Base-by-base conservation (phyloP, 92 coral and sea anemone genomes). In the Zoanthus sansibaricus region DNA sequence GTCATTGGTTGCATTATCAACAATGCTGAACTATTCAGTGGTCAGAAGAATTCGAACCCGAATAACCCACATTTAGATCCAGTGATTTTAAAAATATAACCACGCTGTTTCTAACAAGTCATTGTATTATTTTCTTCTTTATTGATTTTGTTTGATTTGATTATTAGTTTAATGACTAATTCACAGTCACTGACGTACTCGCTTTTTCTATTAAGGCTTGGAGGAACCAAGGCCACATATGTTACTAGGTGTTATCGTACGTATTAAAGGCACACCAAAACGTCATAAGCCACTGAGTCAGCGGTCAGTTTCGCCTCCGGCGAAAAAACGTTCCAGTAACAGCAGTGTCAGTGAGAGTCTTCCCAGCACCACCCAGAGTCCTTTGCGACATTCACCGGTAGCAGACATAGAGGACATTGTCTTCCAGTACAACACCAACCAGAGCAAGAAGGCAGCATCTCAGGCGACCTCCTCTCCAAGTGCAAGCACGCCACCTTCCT, bases 141-240 rank as follows among this genome's bases (percentile, higher is more conserved):
- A 49, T 49, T 49, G 55, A 49, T 49, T 7, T 49, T 6, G 4
- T 49, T 49, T 49, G 55, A 49, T 49, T 7, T 49, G 55, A 37
- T 49, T 25, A 20, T 69, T 69, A 8, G 6, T 33, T 62, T 4
- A 18, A 7, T 69, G 74, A 69, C 2, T 69, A 2, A 12, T 30
- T 69, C 15, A 9, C 5, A 5, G 16, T 30, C 46, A 69, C 17
- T 69, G 74, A 69, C 31, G 6, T 31, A 55, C 45, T 56, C n/a
- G 47, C 47, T n/a, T 20, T 45, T 48, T 13, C 17, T 71, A 18
- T 37, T 56, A 18, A 97, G 99, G 99, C 14, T 87, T 97, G 52
- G 95, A 97, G 46, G 99, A 97, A 47, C 99, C 98, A 20, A 93
- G 99, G 12, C 99, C 99, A 4, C 99, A 97, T 82, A 97, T 97